These are phyloP conservation scores for Poecilia wingei DNA, from an alignment of 2,797 vertebrate genomes.

Conservation along the genomic window DNA sequence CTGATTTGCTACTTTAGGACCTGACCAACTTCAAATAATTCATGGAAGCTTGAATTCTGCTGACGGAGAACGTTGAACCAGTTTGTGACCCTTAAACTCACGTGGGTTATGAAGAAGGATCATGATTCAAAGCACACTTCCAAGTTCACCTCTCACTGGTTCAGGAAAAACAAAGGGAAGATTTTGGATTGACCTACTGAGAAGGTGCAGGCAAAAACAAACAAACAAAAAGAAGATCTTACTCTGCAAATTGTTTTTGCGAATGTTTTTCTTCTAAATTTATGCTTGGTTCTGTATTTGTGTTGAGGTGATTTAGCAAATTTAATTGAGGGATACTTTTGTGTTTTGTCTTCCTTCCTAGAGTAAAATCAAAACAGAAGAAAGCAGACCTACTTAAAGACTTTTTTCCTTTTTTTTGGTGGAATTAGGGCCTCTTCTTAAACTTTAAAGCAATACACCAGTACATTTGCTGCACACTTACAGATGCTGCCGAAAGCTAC, in stretches of 20 bases:
- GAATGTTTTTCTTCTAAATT: neutral
- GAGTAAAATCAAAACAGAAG: neutral
- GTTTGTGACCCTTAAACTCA: neutral
- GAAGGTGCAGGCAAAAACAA: neutral
- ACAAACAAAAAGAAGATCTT: neutral
- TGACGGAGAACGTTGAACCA: neutral
- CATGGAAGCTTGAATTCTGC: neutral
- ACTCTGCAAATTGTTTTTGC: neutral
- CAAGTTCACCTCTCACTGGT: neutral
- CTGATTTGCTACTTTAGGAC: neutral
- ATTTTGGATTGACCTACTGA: neutral
- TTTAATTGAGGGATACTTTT: neutral
- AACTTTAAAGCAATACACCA: conserved; percentile 27
- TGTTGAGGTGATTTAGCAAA: neutral
- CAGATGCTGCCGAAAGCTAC: conserved; percentile 11
- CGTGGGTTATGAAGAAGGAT: neutral
- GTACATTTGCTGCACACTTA: conserved; percentile 30
- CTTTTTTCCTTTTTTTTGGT: conserved; percentile 26
- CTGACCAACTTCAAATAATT: neutral
- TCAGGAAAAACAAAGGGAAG: neutral
- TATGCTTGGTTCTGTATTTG: neutral
- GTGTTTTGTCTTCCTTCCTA: neutral
- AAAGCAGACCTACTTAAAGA: neutral
- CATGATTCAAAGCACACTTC: neutral
- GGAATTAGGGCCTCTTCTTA: conserved; percentile 34